Evolutionary conservation across 2,797 vertebrate genomes (phyloP), one percentile per base, ranked within the genome.

Genomic region (Taenioides sp.): DNA sequence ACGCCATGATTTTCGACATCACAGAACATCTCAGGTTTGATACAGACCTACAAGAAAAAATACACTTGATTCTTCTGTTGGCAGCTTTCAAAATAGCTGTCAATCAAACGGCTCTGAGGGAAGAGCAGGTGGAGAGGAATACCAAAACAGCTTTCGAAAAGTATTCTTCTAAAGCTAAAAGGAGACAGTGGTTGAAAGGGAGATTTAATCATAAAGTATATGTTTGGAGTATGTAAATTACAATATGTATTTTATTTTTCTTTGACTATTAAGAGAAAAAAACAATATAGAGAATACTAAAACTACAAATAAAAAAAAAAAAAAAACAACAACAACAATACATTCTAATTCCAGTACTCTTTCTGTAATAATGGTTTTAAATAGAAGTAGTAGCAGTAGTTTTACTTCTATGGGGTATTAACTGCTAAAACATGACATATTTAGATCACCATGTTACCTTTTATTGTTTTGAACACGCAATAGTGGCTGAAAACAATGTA

Each of bases 1-100:
- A 78, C 16, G 49, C 59, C 70, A 67, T 86, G 78, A 86, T 88
- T 87, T 82, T 70, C 73, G 78, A 82, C 79, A 83, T 86, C 79
- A 80, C 22, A 81, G 69, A 79, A 76, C 73, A 87, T 81, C 73
- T 62, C 34, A 60, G 22, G 81, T 85, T 83, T 87, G 79, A 83
- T 84, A 68, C 65, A 86, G 82, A 85, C 71, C 67, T 74, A 62
- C 0, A 9, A 10, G 59, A 34, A 34, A 62, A 14, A 1, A 80
- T 71, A 84, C 74, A 77, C 80, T 73, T 85, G 71, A 88, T 85
- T 80, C 74, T 65, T 80, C 71, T 83, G 75, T 28, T 52, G 65
- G 27, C 6, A 4, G 68, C 76, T 80, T 64, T 63, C 74, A 84
- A 86, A 63, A 86, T 80, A 80, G 75, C 82, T 88, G 86, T 76